A percentile compares a stretch with the other conserved stretches of the same genome.
Conservation (phyloP, 2,113 vertebrate genomes). For the Laterallus jamaicensis region DNA sequence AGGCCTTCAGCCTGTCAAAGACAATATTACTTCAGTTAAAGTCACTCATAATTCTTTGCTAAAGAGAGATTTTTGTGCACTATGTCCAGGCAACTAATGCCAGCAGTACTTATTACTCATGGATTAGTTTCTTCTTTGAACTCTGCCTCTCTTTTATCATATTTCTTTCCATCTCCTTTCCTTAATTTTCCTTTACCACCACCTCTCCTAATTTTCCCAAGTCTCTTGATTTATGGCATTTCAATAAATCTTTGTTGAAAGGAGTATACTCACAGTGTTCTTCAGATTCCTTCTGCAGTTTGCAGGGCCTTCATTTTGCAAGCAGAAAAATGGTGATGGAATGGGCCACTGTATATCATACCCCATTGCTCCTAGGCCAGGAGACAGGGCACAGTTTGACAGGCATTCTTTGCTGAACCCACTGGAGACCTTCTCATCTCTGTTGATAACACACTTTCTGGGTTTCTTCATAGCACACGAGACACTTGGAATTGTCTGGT, state of each 20-base stretch:
- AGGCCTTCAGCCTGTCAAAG: not conserved
- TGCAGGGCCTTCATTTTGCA: not conserved
- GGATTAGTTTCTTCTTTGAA: not conserved
- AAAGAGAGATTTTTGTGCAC: not conserved
- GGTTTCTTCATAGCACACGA: not conserved
- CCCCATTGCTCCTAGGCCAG: not conserved
- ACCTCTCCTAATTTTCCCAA: not conserved
- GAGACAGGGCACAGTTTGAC: not conserved
- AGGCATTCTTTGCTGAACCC: not conserved
- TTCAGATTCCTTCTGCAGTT: not conserved
- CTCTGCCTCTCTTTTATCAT: accelerated
- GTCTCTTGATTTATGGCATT: not conserved
- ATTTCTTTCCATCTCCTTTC: not conserved
- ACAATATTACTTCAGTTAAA: not conserved
- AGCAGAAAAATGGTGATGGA: not conserved
- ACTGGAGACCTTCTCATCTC: not conserved
- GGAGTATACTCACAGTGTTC: not conserved
- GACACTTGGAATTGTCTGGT: not conserved
- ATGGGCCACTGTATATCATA: not conserved
- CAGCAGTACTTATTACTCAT: not conserved
- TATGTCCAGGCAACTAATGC: not conserved
- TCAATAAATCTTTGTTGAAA: not conserved
- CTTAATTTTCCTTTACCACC: not conserved
- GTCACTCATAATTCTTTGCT: not conserved
- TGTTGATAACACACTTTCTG: not conserved